A percentile compares a stretch with the other conserved stretches of the same genome.
phyloP scores from a whole-genome alignment of 2,888 invertebrate genomes.

The Alloscopus bannaensis region DNA sequence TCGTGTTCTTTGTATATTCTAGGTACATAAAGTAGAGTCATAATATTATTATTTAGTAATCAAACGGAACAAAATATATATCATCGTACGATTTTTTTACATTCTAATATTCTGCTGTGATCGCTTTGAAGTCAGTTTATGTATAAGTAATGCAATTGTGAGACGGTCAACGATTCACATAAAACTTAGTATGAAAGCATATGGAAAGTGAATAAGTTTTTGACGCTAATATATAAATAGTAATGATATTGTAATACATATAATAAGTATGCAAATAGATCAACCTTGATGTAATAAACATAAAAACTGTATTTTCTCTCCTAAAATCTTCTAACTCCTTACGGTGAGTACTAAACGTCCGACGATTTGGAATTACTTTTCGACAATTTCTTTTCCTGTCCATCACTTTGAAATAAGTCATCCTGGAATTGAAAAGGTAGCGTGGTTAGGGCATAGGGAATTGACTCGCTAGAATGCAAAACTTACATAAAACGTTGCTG shows the following conservation, averaged over 20 bases:
- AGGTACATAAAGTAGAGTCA: neutral
- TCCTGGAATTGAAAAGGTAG: conserved; percentile 51
- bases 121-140: conserved; percentile 19
- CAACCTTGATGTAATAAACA: conserved; percentile 1
- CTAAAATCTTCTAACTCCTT: conserved; percentile 3
- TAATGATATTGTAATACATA: too few relatives aligned
- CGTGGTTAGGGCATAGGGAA: too few relatives aligned
- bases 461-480: too few relatives aligned
- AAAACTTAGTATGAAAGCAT: conserved; percentile 44
- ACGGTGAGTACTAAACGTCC: conserved; percentile 69
- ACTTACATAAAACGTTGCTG: too few relatives aligned
- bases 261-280: too few relatives aligned
- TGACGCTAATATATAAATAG: neutral
- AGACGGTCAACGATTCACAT: conserved; percentile 44
- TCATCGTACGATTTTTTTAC: neutral
- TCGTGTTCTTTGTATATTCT: neutral
- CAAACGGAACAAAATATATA: conserved; percentile 20
- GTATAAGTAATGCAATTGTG: conserved; percentile 19
- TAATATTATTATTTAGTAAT: too few relatives aligned
- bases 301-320: conserved; percentile 30
- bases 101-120: neutral
- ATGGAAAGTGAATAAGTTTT: conserved; percentile 54
- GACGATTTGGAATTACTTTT: conserved; percentile 72
- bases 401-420: conserved; percentile 66
- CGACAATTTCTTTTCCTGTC: conserved; percentile 62